A percentile compares a stretch with the other conserved stretches of the same genome.
phyloP scores from a whole-genome alignment of 2,113 vertebrate species.

The Myotis brandtii region DNA sequence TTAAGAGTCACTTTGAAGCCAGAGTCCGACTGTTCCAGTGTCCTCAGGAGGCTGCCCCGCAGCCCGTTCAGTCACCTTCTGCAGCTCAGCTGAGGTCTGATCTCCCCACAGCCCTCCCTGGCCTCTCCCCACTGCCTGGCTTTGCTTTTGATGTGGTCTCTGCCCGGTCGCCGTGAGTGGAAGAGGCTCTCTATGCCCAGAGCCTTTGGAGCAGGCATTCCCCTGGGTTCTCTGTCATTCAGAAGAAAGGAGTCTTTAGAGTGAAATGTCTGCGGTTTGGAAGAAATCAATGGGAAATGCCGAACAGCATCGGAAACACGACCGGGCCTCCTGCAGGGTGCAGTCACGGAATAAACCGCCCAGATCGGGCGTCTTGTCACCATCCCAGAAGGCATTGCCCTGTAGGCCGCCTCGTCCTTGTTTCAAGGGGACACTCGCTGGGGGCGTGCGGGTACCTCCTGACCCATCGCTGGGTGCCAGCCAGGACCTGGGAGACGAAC shows the following conservation, averaged over 20 bases:
- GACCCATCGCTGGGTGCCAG: no score
- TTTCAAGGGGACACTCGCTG: no score
- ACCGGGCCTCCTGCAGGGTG: constrained; percentile 1
- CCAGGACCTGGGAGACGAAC: no score
- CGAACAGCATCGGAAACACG: constrained; percentile 39
- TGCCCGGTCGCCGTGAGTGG: neutral
- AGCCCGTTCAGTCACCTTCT: neutral
- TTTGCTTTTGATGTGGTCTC: neutral
- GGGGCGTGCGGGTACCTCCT: no score
- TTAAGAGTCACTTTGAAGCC: neutral
- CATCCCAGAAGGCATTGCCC: no score
- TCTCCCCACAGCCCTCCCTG: neutral
- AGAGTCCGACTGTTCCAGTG: neutral
- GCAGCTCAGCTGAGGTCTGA: neutral
- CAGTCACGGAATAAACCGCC: no score
- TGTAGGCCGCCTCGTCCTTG: no score
- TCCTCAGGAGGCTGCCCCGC: rapidly evolving
- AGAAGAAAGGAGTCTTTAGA: neutral
- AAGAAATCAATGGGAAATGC: constrained; percentile 75
- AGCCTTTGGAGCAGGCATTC: neutral
- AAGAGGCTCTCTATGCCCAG: neutral
- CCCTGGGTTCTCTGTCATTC: constrained; percentile 59
- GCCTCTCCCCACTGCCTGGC: neutral
- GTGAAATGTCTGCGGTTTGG: constrained; percentile 67
- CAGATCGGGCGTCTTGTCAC: no score